Conservation (phyloP, 2,113 vertebrate species). For the Craseonycteris thonglongyai region DNA sequence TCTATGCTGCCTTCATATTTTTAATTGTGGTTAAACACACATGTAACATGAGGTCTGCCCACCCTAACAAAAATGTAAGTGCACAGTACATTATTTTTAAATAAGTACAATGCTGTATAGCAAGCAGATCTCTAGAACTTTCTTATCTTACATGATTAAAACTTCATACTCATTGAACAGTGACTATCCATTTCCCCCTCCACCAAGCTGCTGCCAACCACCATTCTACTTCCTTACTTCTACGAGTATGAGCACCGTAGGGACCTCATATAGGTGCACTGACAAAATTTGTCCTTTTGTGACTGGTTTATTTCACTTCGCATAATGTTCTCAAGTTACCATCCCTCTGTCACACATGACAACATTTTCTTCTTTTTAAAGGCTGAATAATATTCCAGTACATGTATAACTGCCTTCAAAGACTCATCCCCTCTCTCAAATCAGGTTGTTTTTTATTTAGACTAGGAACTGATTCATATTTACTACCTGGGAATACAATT, state of each 20-base stretch:
- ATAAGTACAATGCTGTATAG: not conserved
- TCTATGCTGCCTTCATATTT: not conserved
- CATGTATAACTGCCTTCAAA: not conserved
- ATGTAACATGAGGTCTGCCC: not conserved
- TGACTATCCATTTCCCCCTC: not conserved
- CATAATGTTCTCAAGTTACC: not conserved
- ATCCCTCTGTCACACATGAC: not conserved
- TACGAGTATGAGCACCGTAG: not conserved
- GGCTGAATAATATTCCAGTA: not conserved
- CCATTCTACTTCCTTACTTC: not conserved
- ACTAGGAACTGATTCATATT: not conserved
- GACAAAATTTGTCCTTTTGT: not conserved
- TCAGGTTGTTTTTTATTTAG: not conserved
- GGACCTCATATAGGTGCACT: not conserved
- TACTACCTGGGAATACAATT: not conserved
- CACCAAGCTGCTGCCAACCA: not conserved
- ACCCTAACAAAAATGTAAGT: not conserved
- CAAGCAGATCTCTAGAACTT: not conserved
- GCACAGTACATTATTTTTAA: not conserved
- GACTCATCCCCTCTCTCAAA: not conserved
- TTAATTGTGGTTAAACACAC: not conserved
- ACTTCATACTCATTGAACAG: not conserved
- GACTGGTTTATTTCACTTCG: not conserved
- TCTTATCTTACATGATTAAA: not conserved
- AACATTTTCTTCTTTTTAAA: not conserved